A percentile compares a stretch with the other conserved stretches of the same genome.
Evolutionary conservation across 1,140 invertebrate species (phyloP).

Genomic region (Ceratina japonica): DNA sequence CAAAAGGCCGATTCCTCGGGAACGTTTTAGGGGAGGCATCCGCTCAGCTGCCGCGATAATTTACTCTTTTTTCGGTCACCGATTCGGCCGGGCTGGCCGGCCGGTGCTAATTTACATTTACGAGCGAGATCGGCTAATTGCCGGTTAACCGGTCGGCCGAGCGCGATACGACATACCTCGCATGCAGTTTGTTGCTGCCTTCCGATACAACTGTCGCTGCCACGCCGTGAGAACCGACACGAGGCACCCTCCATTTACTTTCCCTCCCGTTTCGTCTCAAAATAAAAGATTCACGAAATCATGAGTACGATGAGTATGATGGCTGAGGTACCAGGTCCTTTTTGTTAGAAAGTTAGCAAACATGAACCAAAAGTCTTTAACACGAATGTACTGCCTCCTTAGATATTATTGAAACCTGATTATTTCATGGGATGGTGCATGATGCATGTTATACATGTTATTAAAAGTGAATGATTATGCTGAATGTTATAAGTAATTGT

Average conservation of each 20-base stretch:
- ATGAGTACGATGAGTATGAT: neutral
- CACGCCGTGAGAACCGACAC: conserved; percentile 57
- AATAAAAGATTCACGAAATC: too few species aligned
- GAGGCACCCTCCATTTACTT: conserved; percentile 45
- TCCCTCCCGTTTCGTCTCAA: neutral
- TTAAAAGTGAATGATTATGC: too few species aligned
- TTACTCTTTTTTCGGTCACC: conserved; percentile 75
- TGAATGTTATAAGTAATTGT: too few species aligned
- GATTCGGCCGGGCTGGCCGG: conserved; percentile 57
- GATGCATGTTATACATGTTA: too few species aligned
- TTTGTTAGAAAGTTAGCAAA: too few species aligned
- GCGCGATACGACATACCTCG: conserved; percentile 59
- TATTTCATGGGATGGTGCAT: too few species aligned
- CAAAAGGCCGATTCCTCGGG: conserved; percentile 18
- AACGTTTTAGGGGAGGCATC: conserved; percentile 60
- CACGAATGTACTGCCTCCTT: too few species aligned
- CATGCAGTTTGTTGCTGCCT: conserved; percentile 61
- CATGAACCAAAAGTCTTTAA: too few species aligned
- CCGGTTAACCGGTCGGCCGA: conserved; percentile 78
- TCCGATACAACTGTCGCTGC: conserved; percentile 60
- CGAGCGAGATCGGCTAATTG: conserved; percentile 77
- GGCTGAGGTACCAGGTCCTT: too few species aligned
- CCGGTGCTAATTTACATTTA: conserved; percentile 75
- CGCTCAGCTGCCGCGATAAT: conserved; percentile 76
- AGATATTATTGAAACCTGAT: too few species aligned